Evolutionary conservation across 2,797 vertebrate genomes (phyloP), one percentile per base, ranked within the genome.

Genomic region (Triplophysa bombifrons): DNA sequence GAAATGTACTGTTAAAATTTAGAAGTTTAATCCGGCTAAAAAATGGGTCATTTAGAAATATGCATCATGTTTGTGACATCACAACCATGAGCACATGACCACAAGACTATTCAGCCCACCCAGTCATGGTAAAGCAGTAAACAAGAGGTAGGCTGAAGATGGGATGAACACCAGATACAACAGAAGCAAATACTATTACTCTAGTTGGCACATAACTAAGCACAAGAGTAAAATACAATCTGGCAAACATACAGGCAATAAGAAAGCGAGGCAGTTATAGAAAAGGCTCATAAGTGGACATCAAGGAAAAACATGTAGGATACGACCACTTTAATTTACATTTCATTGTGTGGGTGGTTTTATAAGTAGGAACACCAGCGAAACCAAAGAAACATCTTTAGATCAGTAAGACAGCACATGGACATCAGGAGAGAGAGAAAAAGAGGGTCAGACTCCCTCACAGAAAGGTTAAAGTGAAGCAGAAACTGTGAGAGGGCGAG

Each of bases 401-500:
- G 53, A 67, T 80, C 56, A 50, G 19, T 58, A 25, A 48, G 22
- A 72, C 30, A 60, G 19, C 51, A 50, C 41, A 65, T n/a, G 25
- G 20, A 71, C 55, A 61, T 44, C 56, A 44, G 51, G 7, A 72
- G 34, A 76, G 46, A 63, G 50, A 73, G 48, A 76, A 9, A 73
- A 10, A 70, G 20, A 69, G 65, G 76, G n/a, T 34, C 3, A 76
- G 22, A 69, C 30, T 72, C 72, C 60, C 34, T 66, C 58, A 75
- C 20, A 50, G 10, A 61, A 51, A 44, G 41, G 34, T 72, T 30
- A 78, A 30, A 78, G 22, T 55, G 12, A 72, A 72, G 72, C 51
- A 74, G 60, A 79, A n/a, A 74, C 64, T 61, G 44, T 74, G 69
- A 78, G 80, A 75, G 82, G 55, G 55, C 68, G 74, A 72, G 76